A percentile compares a stretch with the other conserved stretches of the same genome.
phyloP scores from a whole-genome alignment of 2,113 vertebrate genomes.

The Holacanthus passer region DNA sequence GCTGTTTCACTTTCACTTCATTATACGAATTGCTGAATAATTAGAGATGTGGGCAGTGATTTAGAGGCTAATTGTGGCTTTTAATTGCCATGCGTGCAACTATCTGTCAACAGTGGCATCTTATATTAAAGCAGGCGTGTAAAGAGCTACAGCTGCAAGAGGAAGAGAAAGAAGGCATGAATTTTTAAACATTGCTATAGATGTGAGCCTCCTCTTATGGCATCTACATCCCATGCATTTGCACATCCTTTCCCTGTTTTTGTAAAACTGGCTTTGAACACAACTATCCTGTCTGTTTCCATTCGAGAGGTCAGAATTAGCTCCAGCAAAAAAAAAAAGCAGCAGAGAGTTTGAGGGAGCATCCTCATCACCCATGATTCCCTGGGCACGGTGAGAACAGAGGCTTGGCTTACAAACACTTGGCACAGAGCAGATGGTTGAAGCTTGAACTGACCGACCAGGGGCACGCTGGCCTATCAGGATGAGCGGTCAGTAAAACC shows the following conservation, averaged over 20 bases:
- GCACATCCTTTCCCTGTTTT: not conserved
- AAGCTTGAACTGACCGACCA: constrained; percentile 61
- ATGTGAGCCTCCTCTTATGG: not conserved
- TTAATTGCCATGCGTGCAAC: not conserved
- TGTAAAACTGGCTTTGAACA: not conserved
- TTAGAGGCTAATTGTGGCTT: not conserved
- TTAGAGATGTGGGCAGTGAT: not conserved
- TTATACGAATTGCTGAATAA: not conserved
- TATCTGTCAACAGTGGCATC: not conserved
- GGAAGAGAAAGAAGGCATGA: not conserved
- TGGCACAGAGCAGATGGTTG: constrained; percentile 63
- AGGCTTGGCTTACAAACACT: constrained; percentile 35
- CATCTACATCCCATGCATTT: not conserved
- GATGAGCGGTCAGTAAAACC: constrained; percentile 53
- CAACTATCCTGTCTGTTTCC: not conserved
- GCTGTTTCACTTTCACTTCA: constrained; percentile 1
- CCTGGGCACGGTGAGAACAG: constrained; percentile 34
- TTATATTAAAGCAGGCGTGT: no score
- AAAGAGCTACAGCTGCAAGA: not conserved
- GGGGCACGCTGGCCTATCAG: constrained; percentile 60
- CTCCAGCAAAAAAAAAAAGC: not conserved
- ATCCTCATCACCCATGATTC: constrained; percentile 34
- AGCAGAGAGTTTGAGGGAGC: constrained; percentile 12
- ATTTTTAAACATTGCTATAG: not conserved
- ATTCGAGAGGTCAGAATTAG: not conserved